Evolutionary conservation across 2,797 vertebrate genomes (phyloP).

Genomic region (Micrastur ruficollis): DNA sequence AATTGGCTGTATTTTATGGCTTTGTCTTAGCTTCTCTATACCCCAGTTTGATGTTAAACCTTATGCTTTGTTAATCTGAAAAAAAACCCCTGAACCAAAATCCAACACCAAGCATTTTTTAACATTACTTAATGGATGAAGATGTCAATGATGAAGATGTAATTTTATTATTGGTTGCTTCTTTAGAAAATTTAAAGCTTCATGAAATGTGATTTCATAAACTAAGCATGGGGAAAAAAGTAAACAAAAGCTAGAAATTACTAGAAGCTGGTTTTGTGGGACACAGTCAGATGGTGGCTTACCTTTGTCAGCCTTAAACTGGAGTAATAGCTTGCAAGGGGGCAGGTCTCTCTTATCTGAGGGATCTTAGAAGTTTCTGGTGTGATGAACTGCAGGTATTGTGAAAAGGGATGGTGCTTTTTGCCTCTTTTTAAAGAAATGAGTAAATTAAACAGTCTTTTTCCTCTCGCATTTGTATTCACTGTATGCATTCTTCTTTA

Average conservation of each 20-base stretch:
- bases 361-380: background rate
- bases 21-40: background rate
- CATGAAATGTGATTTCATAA: background rate
- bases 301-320: background rate
- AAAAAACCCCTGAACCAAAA: background rate
- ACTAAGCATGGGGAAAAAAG: background rate
- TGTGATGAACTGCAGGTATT: background rate
- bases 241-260: background rate
- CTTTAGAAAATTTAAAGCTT: background rate
- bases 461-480: background rate
- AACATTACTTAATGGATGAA: background rate
- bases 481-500: background rate
- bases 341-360: background rate
- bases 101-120: background rate
- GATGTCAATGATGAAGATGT: background rate
- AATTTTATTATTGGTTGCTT: background rate
- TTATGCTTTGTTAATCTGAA: background rate
- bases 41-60: background rate
- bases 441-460: background rate
- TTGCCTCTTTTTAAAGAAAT: background rate
- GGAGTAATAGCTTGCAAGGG: background rate
- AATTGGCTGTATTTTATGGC: background rate
- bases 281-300: background rate
- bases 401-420: background rate
- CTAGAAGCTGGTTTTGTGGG: background rate